These are phyloP conservation scores for Synanthedon tipuliformis DNA, from an alignment of 2,888 invertebrate genomes.

Conservation along the genomic window DNA sequence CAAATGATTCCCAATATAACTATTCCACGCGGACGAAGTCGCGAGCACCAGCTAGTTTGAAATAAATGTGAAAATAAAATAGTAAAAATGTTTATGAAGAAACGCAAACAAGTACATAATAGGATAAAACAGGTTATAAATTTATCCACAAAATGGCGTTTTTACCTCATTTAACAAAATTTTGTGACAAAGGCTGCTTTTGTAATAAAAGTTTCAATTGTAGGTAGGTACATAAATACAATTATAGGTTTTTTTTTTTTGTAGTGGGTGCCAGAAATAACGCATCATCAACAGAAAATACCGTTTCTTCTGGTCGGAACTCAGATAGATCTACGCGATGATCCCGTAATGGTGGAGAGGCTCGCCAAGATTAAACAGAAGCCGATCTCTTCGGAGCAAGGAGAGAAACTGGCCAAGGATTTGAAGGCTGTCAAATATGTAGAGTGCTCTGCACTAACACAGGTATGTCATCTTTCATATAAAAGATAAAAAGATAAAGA, in stretches of 20 bases:
- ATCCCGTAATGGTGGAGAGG: conserved; percentile 94
- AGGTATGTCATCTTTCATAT: conserved; percentile 70
- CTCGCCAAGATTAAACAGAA: conserved; percentile 99
- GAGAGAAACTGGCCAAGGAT: conserved; percentile 97
- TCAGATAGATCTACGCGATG: conserved; percentile 97
- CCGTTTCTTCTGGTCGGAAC: conserved; percentile 98
- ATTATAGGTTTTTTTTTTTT: too few species aligned
- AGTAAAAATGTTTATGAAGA: background rate
- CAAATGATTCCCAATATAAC: too few species aligned
- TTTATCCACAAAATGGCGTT: too few species aligned
- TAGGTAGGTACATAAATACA: too few species aligned
- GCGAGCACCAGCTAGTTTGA: too few species aligned
- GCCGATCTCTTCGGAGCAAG: conserved; percentile 95
- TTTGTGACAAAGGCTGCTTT: too few species aligned
- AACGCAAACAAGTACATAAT: background rate
- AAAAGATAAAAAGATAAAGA: too few species aligned
- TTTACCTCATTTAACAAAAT: too few species aligned
- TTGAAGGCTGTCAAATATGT: conserved; percentile 99
- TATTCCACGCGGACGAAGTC: too few species aligned
- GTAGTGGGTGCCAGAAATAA: conserved; percentile 99
- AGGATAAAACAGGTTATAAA: too few species aligned
- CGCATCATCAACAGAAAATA: conserved; percentile 99
- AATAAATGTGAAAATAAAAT: background rate
- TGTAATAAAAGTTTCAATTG: too few species aligned
- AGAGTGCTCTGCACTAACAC: conserved; percentile 98